phyloP scores from a whole-genome alignment of 1,140 invertebrate genomes.

The Andrena cerasifolii region DNA sequence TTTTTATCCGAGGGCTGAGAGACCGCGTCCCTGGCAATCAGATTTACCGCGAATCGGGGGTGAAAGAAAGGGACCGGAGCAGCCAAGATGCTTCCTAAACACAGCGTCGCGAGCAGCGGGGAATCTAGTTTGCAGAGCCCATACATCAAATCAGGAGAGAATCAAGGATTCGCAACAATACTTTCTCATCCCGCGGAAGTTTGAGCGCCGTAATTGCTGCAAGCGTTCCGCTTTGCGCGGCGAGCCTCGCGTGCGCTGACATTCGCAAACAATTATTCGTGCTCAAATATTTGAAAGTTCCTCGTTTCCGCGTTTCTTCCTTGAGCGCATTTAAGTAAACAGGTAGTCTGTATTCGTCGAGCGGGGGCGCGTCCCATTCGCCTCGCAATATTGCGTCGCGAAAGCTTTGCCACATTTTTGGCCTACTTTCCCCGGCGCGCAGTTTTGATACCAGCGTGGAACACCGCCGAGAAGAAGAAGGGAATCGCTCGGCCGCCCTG shows the following conservation, averaged over 20 bases:
- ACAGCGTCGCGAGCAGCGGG: no score
- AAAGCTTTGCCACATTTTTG: slow-evolving; percentile 8
- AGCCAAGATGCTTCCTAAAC: no score
- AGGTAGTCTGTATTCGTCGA: slow-evolving; percentile 21
- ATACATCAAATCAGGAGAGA: no score
- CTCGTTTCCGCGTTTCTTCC: slow-evolving; percentile 16
- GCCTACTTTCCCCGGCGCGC: not conserved
- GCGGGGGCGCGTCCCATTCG: not conserved
- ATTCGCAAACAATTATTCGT: slow-evolving; percentile 31
- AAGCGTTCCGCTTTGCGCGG: not conserved
- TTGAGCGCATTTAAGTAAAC: slow-evolving; percentile 13
- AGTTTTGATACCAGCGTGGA: not conserved
- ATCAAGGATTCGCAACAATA: not conserved
- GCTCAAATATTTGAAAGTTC: slow-evolving; percentile 32
- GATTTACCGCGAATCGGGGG: not conserved
- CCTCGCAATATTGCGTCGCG: not conserved
- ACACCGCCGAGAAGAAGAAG: not conserved
- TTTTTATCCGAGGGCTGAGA: not conserved
- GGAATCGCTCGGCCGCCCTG: not conserved
- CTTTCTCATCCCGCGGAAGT: not conserved
- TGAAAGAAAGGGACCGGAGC: no score
- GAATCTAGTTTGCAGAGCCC: not conserved
- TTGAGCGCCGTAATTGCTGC: not conserved
- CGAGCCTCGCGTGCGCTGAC: not conserved
- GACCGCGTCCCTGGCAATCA: not conserved